Evolutionary conservation across 1,140 invertebrate genomes (phyloP).

Genomic region (Agrilus planipennis): DNA sequence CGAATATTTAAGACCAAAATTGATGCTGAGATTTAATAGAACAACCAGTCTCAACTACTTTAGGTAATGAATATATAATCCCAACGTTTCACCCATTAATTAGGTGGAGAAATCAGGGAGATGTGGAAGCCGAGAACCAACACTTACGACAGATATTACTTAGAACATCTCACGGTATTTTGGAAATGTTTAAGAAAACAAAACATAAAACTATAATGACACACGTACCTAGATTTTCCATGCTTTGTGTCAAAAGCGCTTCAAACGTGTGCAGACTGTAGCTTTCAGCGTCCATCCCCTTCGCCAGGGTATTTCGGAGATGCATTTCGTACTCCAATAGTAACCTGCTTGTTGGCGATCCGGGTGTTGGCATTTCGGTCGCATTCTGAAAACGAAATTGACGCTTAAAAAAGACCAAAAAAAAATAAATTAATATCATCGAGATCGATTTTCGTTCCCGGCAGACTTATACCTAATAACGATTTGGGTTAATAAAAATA

Average conservation of each 20-base stretch:
- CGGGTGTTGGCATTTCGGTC: constrained; percentile 55
- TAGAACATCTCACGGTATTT: neutral
- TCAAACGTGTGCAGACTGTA: constrained; percentile 90
- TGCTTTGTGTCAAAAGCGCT: constrained; percentile 81
- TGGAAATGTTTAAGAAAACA: neutral
- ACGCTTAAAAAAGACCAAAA: neutral
- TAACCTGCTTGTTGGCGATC: constrained; percentile 74
- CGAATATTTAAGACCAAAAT: no score
- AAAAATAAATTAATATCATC: neutral
- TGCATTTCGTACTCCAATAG: constrained; percentile 92
- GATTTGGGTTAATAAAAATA: neutral
- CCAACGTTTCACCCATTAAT: no score
- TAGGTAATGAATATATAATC: no score
- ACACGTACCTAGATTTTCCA: constrained; percentile 81
- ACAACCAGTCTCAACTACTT: no score
- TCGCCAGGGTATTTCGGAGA: constrained; percentile 81
- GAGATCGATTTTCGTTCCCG: neutral
- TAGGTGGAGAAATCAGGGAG: no score
- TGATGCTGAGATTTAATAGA: no score
- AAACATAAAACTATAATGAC: no score
- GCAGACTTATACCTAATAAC: neutral
- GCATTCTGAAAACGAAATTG: constrained; percentile 22
- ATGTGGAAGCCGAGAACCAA: no score
- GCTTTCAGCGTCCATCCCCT: constrained; percentile 90
- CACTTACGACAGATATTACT: no score